Conservation (phyloP, 2,113 vertebrate species). For the Furnarius figulus region DNA sequence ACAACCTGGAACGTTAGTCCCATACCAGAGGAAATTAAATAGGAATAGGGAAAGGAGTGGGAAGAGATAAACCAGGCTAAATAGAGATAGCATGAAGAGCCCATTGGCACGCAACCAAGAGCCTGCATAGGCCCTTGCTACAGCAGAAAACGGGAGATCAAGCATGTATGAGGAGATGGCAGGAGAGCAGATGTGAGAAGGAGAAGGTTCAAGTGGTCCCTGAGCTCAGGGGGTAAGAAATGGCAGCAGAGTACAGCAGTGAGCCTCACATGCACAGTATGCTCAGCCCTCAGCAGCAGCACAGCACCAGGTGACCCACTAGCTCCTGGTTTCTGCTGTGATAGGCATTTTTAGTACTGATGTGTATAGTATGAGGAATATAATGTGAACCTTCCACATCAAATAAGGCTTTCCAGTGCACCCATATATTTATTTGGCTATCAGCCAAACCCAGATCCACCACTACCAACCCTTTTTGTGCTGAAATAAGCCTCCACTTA, state of each 20-base stretch:
- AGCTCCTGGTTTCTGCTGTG: not conserved
- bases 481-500: not conserved
- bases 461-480: not conserved
- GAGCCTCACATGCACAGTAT: not conserved
- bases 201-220: not conserved
- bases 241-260: not conserved
- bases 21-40: not conserved
- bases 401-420: not conserved
- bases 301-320: not conserved
- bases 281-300: not conserved
- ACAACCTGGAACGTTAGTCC: not conserved
- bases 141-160: not conserved
- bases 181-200: not conserved
- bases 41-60: not conserved
- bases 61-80: not conserved
- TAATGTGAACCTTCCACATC: not conserved
- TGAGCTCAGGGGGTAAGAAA: not conserved
- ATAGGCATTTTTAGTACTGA: not conserved
- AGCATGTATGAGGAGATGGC: not conserved
- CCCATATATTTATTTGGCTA: not conserved
- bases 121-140: not conserved
- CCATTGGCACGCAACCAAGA: not conserved
- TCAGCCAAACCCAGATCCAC: not conserved
- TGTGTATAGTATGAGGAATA: accelerated
- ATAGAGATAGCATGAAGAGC: not conserved